phyloP scores from a whole-genome alignment of 2,888 invertebrate species.

The Anodontia alba region DNA sequence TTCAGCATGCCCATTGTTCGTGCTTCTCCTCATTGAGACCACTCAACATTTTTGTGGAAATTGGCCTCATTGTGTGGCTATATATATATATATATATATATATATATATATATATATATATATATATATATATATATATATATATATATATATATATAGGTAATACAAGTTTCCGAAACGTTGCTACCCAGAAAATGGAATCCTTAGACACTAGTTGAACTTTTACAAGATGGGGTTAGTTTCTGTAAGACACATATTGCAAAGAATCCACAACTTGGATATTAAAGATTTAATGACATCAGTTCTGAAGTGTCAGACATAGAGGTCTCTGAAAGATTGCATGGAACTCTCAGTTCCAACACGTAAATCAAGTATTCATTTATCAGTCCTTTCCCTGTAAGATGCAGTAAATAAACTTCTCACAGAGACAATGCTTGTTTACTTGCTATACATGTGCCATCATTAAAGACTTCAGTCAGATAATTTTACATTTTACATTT shows the following conservation, averaged over 20 bases:
- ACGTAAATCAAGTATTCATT: neutral
- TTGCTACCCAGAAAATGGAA: neutral
- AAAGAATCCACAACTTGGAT: neutral
- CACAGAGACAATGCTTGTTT: neutral
- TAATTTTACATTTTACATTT: neutral
- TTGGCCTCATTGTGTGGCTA: neutral
- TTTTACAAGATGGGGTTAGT: neutral
- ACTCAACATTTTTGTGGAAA: neutral
- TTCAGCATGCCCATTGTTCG: neutral
- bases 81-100: no score
- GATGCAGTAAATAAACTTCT: neutral
- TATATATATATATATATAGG: no score
- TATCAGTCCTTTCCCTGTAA: neutral
- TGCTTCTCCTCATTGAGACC: neutral
- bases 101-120: no score
- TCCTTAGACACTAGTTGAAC: neutral
- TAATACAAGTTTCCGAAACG: neutral
- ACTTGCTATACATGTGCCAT: constrained; percentile 4
- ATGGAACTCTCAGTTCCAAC: neutral
- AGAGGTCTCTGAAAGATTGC: neutral
- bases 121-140: no score
- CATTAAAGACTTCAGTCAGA: neutral
- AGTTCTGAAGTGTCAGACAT: neutral
- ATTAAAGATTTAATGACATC: neutral
- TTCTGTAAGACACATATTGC: neutral